Conservation (phyloP, 1,140 invertebrate genomes). For the Drosophila orena region DNA sequence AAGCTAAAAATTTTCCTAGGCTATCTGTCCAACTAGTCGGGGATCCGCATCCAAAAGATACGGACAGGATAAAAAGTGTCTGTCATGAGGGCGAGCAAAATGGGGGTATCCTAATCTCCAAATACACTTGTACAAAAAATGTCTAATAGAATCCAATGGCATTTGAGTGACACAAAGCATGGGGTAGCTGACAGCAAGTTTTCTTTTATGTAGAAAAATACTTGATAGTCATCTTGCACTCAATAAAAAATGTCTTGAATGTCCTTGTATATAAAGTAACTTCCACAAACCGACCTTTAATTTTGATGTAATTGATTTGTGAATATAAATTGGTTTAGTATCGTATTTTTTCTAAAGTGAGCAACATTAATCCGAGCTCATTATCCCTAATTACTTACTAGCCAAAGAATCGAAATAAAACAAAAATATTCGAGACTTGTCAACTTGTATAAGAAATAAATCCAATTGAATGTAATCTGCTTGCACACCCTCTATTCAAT, state of each 20-base stretch:
- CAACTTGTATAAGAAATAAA: not conserved
- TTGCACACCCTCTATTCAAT: not conserved
- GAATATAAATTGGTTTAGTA: too few relatives aligned
- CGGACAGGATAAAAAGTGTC: slow-evolving; percentile 41
- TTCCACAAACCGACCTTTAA: too few relatives aligned
- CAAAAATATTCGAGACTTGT: too few relatives aligned
- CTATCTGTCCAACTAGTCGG: slow-evolving; percentile 41
- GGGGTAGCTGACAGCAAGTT: slow-evolving; percentile 7
- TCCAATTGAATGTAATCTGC: not conserved
- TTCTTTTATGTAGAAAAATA: not conserved
- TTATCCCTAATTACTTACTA: too few relatives aligned
- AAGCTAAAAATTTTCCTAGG: slow-evolving; percentile 64
- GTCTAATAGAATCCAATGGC: slow-evolving; percentile 26
- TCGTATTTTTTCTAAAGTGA: too few relatives aligned
- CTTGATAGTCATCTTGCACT: not conserved
- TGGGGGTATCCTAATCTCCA: slow-evolving; percentile 24
- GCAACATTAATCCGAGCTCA: too few relatives aligned
- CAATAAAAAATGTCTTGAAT: not conserved
- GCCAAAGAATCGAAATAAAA: too few relatives aligned
- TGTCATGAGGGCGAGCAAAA: slow-evolving; percentile 2
- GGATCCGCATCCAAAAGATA: slow-evolving; percentile 38
- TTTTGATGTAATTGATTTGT: too few relatives aligned
- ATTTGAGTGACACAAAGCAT: slow-evolving; percentile 20
- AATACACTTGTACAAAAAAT: slow-evolving; percentile 38
- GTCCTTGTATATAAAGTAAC: too few relatives aligned